Percentiles rank a stretch among this genome's conserved stretches.
Evolutionary conservation across 2,888 invertebrate species (phyloP).

Genomic region (Xestobium rufovillosum): DNA sequence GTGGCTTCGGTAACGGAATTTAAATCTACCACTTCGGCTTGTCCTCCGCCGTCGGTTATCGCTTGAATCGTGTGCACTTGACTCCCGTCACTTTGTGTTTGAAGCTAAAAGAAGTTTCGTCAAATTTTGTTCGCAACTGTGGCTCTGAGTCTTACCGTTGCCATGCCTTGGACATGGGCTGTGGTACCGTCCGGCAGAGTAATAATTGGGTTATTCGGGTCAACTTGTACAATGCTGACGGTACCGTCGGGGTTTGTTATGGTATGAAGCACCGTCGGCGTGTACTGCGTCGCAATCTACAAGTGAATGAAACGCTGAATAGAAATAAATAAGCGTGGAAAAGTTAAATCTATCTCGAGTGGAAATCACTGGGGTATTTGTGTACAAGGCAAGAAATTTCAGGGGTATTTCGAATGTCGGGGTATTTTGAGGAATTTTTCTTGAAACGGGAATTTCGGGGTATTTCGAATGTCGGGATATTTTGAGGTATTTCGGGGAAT

Average conservation of each 20-base stretch:
- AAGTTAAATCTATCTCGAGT: neutral
- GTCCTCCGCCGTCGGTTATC: slow-evolving; percentile 67
- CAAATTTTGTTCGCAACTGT: slow-evolving; percentile 10
- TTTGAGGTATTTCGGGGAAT: no score
- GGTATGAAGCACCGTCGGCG: slow-evolving; percentile 87
- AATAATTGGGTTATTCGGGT: slow-evolving; percentile 89
- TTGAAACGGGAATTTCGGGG: no score
- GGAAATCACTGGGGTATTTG: neutral
- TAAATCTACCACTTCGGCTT: slow-evolving; percentile 79
- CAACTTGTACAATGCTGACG: slow-evolving; percentile 91
- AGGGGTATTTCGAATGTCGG: no score
- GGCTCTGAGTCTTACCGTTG: slow-evolving; percentile 42
- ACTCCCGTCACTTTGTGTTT: slow-evolving; percentile 55
- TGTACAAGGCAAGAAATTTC: no score
- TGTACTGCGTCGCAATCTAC: slow-evolving; percentile 61
- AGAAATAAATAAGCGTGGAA: neutral
- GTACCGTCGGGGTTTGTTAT: slow-evolving; percentile 96
- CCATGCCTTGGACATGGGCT: slow-evolving; percentile 82
- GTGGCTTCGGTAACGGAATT: slow-evolving; percentile 86
- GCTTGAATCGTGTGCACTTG: slow-evolving; percentile 62
- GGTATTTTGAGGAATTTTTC: no score
- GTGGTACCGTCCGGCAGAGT: slow-evolving; percentile 94
- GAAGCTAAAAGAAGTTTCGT: slow-evolving; percentile 45
- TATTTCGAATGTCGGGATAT: no score
- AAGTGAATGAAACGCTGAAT: slow-evolving; percentile 13